These are phyloP conservation scores for Eilema depressum DNA, from an alignment of 2,888 invertebrate species.

Conservation along the genomic window DNA sequence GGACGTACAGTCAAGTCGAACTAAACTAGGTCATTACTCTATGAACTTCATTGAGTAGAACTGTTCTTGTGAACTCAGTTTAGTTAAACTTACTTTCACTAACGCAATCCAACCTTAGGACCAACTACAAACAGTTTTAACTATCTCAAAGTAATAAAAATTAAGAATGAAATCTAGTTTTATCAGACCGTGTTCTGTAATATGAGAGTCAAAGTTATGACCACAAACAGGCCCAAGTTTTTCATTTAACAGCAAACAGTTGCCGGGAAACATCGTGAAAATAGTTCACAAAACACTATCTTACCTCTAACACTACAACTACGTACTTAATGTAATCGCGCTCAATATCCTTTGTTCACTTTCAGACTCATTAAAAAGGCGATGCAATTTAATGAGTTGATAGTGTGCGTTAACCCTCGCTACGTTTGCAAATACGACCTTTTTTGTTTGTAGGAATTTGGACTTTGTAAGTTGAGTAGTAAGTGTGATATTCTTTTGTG, in stretches of 20 bases:
- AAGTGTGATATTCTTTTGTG: slow-evolving; percentile 60
- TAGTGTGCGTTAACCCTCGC: slow-evolving; percentile 87
- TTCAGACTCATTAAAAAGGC: slow-evolving; percentile 88
- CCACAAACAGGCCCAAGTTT: slow-evolving; percentile 38
- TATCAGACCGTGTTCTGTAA: neutral
- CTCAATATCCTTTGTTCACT: slow-evolving; percentile 87
- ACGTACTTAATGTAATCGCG: slow-evolving; percentile 86
- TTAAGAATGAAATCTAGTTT: neutral
- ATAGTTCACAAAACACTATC: slow-evolving; percentile 70
- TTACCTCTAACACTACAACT: slow-evolving; percentile 77
- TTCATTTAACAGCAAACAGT: slow-evolving; percentile 54
- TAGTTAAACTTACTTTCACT: too few relatives aligned
- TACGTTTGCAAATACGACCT: slow-evolving; percentile 81
- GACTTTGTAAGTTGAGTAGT: slow-evolving; percentile 54
- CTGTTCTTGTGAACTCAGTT: too few relatives aligned
- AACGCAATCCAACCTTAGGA: too few relatives aligned
- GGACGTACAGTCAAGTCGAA: too few relatives aligned
- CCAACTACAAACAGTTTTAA: too few relatives aligned
- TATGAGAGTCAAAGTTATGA: neutral
- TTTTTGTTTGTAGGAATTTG: slow-evolving; percentile 46
- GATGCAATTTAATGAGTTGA: slow-evolving; percentile 88
- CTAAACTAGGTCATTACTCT: too few relatives aligned
- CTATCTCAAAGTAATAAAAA: neutral
- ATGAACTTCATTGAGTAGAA: too few relatives aligned
- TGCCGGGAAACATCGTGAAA: slow-evolving; percentile 59